Evolutionary conservation across 35 echinoderm and acorn worm genomes (phyloP).

Genomic region (Nesometra sesokonis): DNA sequence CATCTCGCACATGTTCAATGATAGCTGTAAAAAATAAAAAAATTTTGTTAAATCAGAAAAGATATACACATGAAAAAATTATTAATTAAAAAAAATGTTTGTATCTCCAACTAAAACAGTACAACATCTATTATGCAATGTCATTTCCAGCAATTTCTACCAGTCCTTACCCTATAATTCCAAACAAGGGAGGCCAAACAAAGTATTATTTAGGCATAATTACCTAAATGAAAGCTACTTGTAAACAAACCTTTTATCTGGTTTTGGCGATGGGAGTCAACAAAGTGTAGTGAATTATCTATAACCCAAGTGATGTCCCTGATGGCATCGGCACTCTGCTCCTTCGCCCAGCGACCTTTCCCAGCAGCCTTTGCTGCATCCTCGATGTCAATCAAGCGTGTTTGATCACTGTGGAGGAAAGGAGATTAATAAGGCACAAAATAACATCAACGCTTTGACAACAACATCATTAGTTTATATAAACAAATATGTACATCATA

Average conservation of each 20-base stretch:
- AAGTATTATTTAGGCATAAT: neutral
- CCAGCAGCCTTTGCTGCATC: conserved; percentile 89
- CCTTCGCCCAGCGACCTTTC: conserved; percentile 87
- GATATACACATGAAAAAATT: no score
- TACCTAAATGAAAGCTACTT: neutral
- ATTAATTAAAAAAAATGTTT: no score
- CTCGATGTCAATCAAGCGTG: conserved; percentile 58
- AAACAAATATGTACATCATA: no score
- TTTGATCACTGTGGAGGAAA: conserved; percentile 57
- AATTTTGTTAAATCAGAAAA: no score
- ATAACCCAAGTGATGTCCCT: conserved; percentile 66
- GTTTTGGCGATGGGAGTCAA: conserved; percentile 74
- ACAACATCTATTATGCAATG: no score
- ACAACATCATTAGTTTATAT: no score
- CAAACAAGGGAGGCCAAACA: no score
- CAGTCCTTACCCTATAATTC: no score
- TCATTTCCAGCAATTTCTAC: no score
- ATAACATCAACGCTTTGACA: no score
- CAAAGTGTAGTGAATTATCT: conserved; percentile 82
- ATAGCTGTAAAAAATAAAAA: conserved; percentile 42
- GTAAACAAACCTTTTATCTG: conserved; percentile 40
- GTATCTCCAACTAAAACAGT: no score
- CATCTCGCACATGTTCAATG: conserved; percentile 95
- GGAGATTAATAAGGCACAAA: neutral
- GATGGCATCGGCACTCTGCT: conserved; percentile 9